Evolutionary conservation across 2,888 invertebrate species (phyloP).

Genomic region (Pinctada fucata): DNA sequence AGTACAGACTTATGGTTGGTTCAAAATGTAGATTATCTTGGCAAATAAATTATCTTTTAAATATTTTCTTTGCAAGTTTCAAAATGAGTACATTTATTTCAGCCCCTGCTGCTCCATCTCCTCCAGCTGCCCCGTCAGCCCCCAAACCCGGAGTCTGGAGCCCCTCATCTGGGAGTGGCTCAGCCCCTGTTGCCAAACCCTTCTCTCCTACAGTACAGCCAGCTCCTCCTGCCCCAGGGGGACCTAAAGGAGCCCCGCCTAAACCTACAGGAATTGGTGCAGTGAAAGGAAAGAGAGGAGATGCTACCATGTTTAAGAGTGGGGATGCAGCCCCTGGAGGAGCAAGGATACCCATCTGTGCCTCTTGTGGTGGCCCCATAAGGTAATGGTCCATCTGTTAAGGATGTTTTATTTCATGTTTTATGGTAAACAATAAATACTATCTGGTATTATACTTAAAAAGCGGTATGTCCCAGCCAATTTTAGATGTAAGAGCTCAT

Average conservation of each 20-base stretch:
- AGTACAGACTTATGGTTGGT: too few relatives aligned
- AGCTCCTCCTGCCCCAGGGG: conserved; percentile 40
- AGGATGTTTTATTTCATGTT: neutral
- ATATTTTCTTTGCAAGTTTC: too few relatives aligned
- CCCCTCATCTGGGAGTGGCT: conserved; percentile 46
- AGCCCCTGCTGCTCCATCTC: too few relatives aligned
- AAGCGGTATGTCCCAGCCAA: too few relatives aligned
- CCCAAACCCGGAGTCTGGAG: conserved; percentile 62
- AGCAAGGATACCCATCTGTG: conserved; percentile 60
- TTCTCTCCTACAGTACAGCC: conserved; percentile 49
- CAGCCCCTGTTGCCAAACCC: conserved; percentile 54
- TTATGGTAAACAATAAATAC: too few relatives aligned
- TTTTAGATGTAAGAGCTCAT: too few relatives aligned
- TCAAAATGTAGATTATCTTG: too few relatives aligned
- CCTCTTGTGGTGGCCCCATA: conserved; percentile 65
- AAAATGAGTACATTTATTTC: too few relatives aligned
- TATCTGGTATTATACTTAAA: too few relatives aligned
- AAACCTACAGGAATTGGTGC: conserved; percentile 68
- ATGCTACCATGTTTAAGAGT: conserved; percentile 63
- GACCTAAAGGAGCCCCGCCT: conserved; percentile 49
- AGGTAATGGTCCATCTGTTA: conserved; percentile 50
- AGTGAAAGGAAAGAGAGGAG: conserved; percentile 65
- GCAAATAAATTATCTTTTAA: too few relatives aligned
- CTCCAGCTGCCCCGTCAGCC: conserved; percentile 38
- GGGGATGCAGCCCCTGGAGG: conserved; percentile 49